Base-by-base conservation (phyloP, 2,797 vertebrate genomes). In the Cheirogaleus major region DNA sequence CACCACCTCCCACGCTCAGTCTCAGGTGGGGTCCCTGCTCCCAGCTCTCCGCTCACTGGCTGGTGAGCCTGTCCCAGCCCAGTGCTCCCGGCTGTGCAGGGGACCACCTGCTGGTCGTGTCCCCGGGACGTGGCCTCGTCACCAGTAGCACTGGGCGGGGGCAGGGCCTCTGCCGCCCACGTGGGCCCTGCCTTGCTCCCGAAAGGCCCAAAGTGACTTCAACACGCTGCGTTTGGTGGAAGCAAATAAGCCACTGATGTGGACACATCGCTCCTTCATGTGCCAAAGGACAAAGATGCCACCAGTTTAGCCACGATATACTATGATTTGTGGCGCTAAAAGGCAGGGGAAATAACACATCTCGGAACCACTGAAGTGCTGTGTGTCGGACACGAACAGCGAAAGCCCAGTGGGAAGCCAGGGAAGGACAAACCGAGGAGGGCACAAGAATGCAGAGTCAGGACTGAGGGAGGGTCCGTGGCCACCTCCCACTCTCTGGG, bases 301-400 rank as follows among this genome's bases (percentile, higher is more conserved):
- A 48, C 35, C 50, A 15, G 2, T 0, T 1, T 25, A 43, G 15
- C 32, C 63, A 65, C 0, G 63, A n/a, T 4, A 9, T 15, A n/a
- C 63, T 32, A 65, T 3, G 8, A 18, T 17, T 41, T 13, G 3
- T 0, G 52, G 61, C 11, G 27, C 32, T 10, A 6, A 82, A 30
- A 72, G 1, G 0, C 0, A 1, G 4, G 38, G 18, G 13, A 43
- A 4, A 13, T n/a, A 12, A 22, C 0, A 2, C 20, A 20, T 25
- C 41, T 38, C 6, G 6, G 76, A 55, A 6, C 35, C 91, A 15
- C 14, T 2, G 18, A 32, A 11, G 20, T 13, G 14, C 0, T 3
- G 32, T 0, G 25, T 2, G 4, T 13, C 1, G 7, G 59, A 45
- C 4, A 25, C 9, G 5, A 10, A 12, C 2, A 22, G 20, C 20